These are phyloP conservation scores for Scalopus aquaticus DNA, from an alignment of 2,113 vertebrate species.

Conservation along the genomic window DNA sequence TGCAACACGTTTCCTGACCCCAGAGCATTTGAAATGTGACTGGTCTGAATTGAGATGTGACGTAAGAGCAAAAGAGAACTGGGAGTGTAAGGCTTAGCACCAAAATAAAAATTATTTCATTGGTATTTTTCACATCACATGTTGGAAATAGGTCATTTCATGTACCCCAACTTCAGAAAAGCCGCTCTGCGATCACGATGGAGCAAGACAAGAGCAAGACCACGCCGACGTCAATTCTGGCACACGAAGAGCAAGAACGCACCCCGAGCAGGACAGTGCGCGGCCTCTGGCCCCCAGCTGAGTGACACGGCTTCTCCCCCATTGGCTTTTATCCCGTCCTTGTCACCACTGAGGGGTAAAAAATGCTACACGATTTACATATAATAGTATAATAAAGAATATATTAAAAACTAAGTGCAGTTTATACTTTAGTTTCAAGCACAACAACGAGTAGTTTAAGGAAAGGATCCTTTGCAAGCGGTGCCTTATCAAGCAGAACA, in stretches of 20 bases:
- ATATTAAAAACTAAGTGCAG: too few relatives aligned
- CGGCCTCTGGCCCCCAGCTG: too few relatives aligned
- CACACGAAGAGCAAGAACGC: background rate
- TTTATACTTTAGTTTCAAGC: too few relatives aligned
- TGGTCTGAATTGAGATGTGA: background rate
- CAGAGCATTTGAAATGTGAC: too few relatives aligned
- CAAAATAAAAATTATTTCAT: background rate
- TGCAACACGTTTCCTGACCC: background rate
- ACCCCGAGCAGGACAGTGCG: background rate
- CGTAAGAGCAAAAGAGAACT: too few relatives aligned
- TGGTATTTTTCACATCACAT: background rate
- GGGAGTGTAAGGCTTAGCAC: background rate
- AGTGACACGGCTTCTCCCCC: background rate
- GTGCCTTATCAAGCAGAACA: background rate
- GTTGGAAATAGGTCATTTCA: background rate
- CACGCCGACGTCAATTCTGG: background rate
- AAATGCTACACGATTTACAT: background rate
- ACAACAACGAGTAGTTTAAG: too few relatives aligned
- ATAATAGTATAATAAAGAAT: too few relatives aligned
- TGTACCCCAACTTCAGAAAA: background rate
- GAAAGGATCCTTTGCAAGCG: too few relatives aligned
- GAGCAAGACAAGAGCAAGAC: background rate
- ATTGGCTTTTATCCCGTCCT: background rate
- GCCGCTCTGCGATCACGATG: background rate
- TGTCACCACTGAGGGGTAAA: background rate